These are phyloP conservation scores for Subanguina moxae DNA, from an alignment of 1,140 invertebrate species.

Conservation along the genomic window DNA sequence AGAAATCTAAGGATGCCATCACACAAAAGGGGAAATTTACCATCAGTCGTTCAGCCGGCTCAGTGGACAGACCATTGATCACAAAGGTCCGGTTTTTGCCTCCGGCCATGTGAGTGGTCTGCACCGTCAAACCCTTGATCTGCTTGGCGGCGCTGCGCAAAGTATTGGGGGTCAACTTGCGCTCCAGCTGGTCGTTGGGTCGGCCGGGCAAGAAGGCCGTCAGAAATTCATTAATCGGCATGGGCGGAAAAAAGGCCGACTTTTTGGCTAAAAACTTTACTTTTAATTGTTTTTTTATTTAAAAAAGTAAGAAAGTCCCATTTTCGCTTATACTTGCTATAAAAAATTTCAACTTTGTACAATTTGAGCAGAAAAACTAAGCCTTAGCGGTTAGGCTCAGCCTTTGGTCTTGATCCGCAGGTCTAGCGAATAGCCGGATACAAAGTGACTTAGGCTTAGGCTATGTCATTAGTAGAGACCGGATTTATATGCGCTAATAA, in stretches of 20 bases:
- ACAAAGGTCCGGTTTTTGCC: constrained; percentile 1
- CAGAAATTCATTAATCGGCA: constrained; percentile 5
- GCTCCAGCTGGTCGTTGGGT: background rate
- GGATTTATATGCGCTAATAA: too few species aligned
- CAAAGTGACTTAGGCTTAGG: too few species aligned
- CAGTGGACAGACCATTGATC: constrained; percentile 14
- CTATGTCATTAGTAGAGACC: too few species aligned
- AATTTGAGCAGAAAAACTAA: too few species aligned
- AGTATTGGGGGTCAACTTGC: background rate
- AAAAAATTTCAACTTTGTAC: too few species aligned
- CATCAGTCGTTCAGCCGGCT: background rate
- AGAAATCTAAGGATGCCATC: too few species aligned
- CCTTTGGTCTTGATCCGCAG: too few species aligned
- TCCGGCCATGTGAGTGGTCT: constrained; percentile 8
- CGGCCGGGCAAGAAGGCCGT: constrained; percentile 4
- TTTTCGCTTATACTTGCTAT: too few species aligned
- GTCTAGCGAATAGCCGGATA: too few species aligned
- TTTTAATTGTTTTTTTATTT: background rate
- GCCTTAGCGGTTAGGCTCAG: too few species aligned
- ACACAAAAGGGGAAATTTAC: background rate
- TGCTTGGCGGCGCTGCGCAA: constrained; percentile 17
- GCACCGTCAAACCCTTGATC: constrained; percentile 22
- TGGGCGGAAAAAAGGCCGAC: constrained; percentile 28
- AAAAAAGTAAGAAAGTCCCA: too few species aligned
- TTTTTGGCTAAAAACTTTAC: constrained; percentile 26